phyloP scores from a whole-genome alignment of 2,797 vertebrate genomes.

The Alectoris magna region DNA sequence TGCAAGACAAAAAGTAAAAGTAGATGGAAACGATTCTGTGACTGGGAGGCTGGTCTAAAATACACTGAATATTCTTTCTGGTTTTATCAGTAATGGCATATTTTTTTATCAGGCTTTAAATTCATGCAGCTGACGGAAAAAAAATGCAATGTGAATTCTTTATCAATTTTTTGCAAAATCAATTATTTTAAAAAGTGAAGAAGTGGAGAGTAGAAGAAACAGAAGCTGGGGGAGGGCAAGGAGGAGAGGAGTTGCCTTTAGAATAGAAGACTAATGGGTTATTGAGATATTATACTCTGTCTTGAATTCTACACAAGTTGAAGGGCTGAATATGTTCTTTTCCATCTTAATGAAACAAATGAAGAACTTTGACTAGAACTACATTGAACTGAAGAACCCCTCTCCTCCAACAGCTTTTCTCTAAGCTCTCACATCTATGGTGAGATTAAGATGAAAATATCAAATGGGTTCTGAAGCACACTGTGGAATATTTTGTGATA shows the following conservation, averaged over 20 bases:
- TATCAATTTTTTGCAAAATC: background rate
- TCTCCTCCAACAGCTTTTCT: background rate
- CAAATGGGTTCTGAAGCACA: background rate
- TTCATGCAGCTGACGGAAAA: background rate
- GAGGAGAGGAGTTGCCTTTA: background rate
- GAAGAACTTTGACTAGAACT: background rate
- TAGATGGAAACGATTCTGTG: background rate
- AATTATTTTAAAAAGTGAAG: background rate
- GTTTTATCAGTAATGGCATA: background rate
- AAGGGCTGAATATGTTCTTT: background rate
- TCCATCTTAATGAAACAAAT: background rate
- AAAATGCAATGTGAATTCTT: background rate
- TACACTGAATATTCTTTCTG: background rate
- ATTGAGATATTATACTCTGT: background rate
- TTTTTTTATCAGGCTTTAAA: background rate
- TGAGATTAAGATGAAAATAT: background rate
- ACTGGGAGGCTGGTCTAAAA: background rate
- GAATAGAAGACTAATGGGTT: background rate
- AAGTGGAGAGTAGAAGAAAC: too few relatives aligned
- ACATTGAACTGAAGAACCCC: background rate
- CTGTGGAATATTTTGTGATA: background rate
- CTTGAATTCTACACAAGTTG: background rate
- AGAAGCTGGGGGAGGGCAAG: too few relatives aligned
- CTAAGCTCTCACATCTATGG: background rate
- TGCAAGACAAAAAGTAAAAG: background rate